These are phyloP conservation scores for Chouioia cunea DNA, from an alignment of 2,888 invertebrate species.

Conservation along the genomic window DNA sequence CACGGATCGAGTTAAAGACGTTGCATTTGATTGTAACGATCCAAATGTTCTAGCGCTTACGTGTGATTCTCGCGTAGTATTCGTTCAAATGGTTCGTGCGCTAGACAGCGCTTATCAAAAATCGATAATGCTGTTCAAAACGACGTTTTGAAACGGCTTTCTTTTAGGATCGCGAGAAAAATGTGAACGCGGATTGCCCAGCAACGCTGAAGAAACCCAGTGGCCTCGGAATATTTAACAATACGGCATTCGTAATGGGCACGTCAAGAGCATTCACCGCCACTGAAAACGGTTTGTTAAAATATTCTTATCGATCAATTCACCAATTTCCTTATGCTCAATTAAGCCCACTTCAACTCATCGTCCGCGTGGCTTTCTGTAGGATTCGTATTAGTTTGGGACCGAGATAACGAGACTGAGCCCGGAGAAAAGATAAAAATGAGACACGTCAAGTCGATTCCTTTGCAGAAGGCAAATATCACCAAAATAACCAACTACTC, in stretches of 20 bases:
- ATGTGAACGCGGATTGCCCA: conserved; percentile 23
- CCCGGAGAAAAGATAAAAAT: conserved; percentile 27
- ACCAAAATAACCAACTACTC: conserved; percentile 51
- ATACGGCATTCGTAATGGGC: conserved; percentile 70
- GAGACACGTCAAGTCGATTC: conserved; percentile 52
- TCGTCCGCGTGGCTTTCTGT: conserved; percentile 4
- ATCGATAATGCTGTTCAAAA: too few species aligned
- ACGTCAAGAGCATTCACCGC: conserved; percentile 70
- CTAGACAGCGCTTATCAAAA: too few species aligned
- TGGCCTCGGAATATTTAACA: conserved; percentile 68
- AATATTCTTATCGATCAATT: conserved; percentile 1
- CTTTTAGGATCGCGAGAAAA: not conserved
- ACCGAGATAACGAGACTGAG: not conserved
- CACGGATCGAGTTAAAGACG: conserved; percentile 53
- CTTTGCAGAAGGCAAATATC: conserved; percentile 53
- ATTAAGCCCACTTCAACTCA: not conserved
- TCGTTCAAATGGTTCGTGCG: conserved; percentile 58
- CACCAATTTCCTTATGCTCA: conserved; percentile 2
- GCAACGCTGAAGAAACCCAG: conserved; percentile 29
- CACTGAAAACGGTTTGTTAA: conserved; percentile 54
- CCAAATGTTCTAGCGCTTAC: conserved; percentile 67
- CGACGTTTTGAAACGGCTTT: too few species aligned
- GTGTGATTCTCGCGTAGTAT: conserved; percentile 64
- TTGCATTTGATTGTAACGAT: conserved; percentile 66
- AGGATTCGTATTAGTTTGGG: conserved; percentile 58